These are phyloP conservation scores for Euwallacea similis DNA, from an alignment of 1,140 invertebrate genomes.

Conservation along the genomic window DNA sequence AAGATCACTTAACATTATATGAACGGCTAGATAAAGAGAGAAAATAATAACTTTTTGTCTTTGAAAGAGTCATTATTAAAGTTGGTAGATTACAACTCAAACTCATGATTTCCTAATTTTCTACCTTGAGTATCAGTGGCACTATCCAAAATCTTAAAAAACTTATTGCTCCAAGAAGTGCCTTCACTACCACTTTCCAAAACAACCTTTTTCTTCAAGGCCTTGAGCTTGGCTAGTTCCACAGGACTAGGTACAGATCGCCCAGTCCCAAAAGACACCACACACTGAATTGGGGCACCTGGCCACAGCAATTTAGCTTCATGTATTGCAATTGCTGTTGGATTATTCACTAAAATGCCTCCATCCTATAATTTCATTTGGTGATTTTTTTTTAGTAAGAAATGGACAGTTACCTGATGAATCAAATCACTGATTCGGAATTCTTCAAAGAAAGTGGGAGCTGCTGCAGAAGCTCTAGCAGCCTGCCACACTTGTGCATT, in stretches of 20 bases:
- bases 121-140: conserved; percentile 85
- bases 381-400: background rate
- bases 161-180: conserved; percentile 77
- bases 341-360: conserved; percentile 89
- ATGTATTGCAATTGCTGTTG: conserved; percentile 85
- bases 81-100: background rate
- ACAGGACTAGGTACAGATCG: conserved; percentile 55
- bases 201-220: conserved; percentile 39
- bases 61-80: background rate
- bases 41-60: background rate
- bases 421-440: conserved; percentile 73
- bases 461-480: conserved; percentile 88
- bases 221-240: conserved; percentile 44
- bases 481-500: conserved; percentile 85
- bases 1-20: conserved; percentile 80
- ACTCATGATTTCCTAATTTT: background rate
- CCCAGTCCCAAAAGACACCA: conserved; percentile 89
- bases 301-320: conserved; percentile 88
- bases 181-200: conserved; percentile 44
- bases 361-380: conserved; percentile 63
- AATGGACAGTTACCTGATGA: conserved; percentile 67
- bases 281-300: conserved; percentile 74
- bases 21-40: conserved; percentile 65
- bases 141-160: conserved; percentile 83
- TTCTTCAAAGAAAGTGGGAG: conserved; percentile 91